phyloP scores from a whole-genome alignment of 2,888 invertebrate species.

The Lamproptera curius region DNA sequence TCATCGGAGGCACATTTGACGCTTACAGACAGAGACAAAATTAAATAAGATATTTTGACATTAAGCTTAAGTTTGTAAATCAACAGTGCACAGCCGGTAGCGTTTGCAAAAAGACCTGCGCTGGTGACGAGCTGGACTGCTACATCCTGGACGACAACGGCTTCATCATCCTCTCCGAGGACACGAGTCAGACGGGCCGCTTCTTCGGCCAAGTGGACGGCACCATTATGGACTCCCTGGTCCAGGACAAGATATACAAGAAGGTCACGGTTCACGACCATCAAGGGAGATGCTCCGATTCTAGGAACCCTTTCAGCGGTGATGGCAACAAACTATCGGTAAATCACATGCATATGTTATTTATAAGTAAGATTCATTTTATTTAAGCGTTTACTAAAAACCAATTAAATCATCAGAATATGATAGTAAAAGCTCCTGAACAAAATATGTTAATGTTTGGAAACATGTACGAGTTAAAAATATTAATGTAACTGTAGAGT shows the following conservation, averaged over 20 bases:
- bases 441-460: no score
- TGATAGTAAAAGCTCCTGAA: no score
- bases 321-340: slow-evolving; percentile 54
- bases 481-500: no score
- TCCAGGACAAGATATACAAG: slow-evolving; percentile 93
- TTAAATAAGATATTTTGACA: no score
- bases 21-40: no score
- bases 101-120: slow-evolving; percentile 89
- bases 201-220: slow-evolving; percentile 97
- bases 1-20: no score
- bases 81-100: slow-evolving; percentile 83
- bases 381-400: no score
- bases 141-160: slow-evolving; percentile 97
- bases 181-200: slow-evolving; percentile 90
- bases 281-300: slow-evolving; percentile 90
- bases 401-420: no score
- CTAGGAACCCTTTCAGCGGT: slow-evolving; percentile 81
- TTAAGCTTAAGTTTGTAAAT: no score
- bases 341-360: slow-evolving; percentile 25
- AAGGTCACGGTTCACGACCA: slow-evolving; percentile 92
- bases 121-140: slow-evolving; percentile 92
- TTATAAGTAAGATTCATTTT: no score
- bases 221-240: slow-evolving; percentile 95
- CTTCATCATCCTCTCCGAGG: slow-evolving; percentile 94
- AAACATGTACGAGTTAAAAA: no score